Evolutionary conservation across 2,888 invertebrate species (phyloP), one percentile per base, ranked within the genome.

Genomic region (Caenorhabditis virilis): DNA sequence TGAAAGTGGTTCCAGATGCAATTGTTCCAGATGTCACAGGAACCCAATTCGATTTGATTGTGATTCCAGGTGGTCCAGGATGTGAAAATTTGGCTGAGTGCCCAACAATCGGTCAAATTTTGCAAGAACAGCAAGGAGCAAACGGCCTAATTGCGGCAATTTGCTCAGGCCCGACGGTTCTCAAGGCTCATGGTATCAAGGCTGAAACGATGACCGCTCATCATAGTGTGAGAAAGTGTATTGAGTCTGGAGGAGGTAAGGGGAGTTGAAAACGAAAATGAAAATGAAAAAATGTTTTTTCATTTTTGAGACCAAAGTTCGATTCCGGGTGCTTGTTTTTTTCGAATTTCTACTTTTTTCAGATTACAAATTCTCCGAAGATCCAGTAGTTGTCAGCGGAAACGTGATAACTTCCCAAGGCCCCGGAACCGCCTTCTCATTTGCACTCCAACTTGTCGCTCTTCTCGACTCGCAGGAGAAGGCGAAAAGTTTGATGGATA

Each of bases 161-260:
- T 67, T 98, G 98, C 87, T 97, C 97, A 61, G 91, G 90, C 89
- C 95, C 97, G 0, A 90, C 90, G 11, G 94, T 91, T 0, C 86
- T 98, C 33, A 90, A 90, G 59, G 88, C 90, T 0, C 95, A 95
- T 84, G 89, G 89, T 3, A 89, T 97, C 63, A 84, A 87, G 26
- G 92, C 92, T 26, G 93, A 91, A 82, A 87, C 86, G 0, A 81
- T 97, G 1, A 98, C 98, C 0, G 93, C 92, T 0, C 93, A 97
- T 84, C 97, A 97, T 0, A 86, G 89, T 0, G 89, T 92, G 65
- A 91, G 91, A 82, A 88, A 89, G 7, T 87, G 90, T 80, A 85
- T 97, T 69, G 85, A 84, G 0, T 86, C 86, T 16, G 87, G 87
- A 26, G 88, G 88, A 43, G 36, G 6, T 30, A 30, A 30, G 7